Evolutionary conservation across 2,113 vertebrate genomes (phyloP), one percentile per base, ranked within the genome.

Genomic region (Neogale vison): DNA sequence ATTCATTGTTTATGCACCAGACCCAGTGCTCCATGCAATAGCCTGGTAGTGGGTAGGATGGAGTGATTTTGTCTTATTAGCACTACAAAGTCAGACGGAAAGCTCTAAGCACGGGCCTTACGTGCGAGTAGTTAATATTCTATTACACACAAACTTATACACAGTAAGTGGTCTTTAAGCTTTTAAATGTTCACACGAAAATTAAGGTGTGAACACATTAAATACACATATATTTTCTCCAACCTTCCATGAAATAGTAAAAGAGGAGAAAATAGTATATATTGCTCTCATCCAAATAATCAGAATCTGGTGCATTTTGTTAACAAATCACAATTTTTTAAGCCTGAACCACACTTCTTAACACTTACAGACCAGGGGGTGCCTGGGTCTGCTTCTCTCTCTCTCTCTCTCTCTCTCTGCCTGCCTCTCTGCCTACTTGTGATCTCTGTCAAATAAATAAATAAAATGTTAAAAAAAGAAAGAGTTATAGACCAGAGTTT

Each of bases 111-210:
- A 97, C 90, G 94, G 97, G 95, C 59, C 90, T 97, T 98, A 98
- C 98, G 98, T 98, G 96, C 72, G 65, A 97, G 96, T 96, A 95
- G 92, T 88, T 98, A 97, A 98, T 98, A 98, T 97, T 69, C 61
- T 84, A 74, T 96, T 96, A 81, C 18, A 2, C 63, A 90, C 92
- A 93, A 96, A 95, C 94, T 97, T 81, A 96, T 97, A 88, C 86
- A 83, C 94, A 96, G 4, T 88, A 92, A 98, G 90, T 29, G 4
- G 65, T 98, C 93, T 98, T 98, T 97, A 98, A 97, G 86, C 86
- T 98, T 97, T 98, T 84, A 85, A 98, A 97, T 90, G 83, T 90
- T 97, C 74, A 45, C 82, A 42, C 69, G 31, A 97, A 96, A 63
- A 98, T 97, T 95, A 90, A 6, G 82, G 3, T 31, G 79, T 47